A percentile compares a stretch with the other conserved stretches of the same genome.
phyloP scores from a whole-genome alignment of 2,888 invertebrate genomes.

The Thecocarcelia acutangulata region DNA sequence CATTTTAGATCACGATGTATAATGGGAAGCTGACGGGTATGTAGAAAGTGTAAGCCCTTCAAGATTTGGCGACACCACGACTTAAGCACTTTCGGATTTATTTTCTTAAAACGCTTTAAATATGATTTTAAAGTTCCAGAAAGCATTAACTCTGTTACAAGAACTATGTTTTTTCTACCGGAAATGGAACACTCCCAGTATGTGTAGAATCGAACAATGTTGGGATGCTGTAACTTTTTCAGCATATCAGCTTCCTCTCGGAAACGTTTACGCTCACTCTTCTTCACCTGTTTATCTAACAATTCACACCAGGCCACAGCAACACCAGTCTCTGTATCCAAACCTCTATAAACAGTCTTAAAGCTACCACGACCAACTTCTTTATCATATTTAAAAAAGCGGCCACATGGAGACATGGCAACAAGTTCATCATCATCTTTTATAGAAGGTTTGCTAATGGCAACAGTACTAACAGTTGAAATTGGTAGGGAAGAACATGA shows the following conservation, averaged over 20 bases:
- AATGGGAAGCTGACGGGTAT: slow-evolving; percentile 97
- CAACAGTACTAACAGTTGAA: slow-evolving; percentile 76
- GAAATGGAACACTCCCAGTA: slow-evolving; percentile 98
- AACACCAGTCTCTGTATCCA: slow-evolving; percentile 99
- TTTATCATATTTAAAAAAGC: slow-evolving; percentile 99
- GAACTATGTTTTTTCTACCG: slow-evolving; percentile 97
- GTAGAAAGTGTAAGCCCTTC: slow-evolving; percentile 97
- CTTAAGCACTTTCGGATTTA: slow-evolving; percentile 98
- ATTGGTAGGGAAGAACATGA: slow-evolving; percentile 60
- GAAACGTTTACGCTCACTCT: slow-evolving; percentile 96
- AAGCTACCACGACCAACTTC: slow-evolving; percentile 99
- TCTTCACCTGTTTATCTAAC: slow-evolving; percentile 98
- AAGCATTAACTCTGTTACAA: slow-evolving; percentile 99
- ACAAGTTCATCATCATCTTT: slow-evolving; percentile 93
- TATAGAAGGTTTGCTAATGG: slow-evolving; percentile 70
- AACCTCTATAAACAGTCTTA: slow-evolving; percentile 98
- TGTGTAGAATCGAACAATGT: slow-evolving; percentile 98
- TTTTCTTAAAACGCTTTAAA: slow-evolving; percentile 96
- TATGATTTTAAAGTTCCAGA: slow-evolving; percentile 99
- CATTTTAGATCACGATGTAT: slow-evolving; percentile 98
- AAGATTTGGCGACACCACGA: slow-evolving; percentile 99
- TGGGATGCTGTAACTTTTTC: slow-evolving; percentile 98
- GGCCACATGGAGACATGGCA: slow-evolving; percentile 95
- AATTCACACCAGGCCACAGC: slow-evolving; percentile 99
- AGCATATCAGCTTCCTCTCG: slow-evolving; percentile 99